Base-by-base conservation (phyloP, 2,888 invertebrate species). In the Epicampocera succincta region DNA sequence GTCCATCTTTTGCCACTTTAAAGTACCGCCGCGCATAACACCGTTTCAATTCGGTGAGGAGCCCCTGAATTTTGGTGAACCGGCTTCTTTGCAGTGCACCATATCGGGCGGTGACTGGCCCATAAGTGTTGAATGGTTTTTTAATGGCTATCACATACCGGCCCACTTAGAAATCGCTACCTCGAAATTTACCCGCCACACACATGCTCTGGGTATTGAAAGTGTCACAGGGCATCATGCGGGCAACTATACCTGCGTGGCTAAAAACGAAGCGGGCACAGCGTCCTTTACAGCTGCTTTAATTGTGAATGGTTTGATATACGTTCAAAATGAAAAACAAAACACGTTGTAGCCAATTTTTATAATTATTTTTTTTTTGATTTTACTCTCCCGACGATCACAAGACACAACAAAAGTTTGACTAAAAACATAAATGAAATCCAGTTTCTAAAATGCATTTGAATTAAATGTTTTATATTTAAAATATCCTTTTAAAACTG, bases 11-110 rank as follows among this genome's bases (percentile, higher is more conserved):
- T 17, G 8, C 33, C 33, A 33, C 33, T 33, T 33, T 33, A 33
- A 33, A 90, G 90, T 90, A 73, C 87, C 89, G 38, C 95, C 95
- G 86, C 94, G 94, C 92, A 94, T 95, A 90, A 93, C 94, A 87
- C 94, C 94, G 72, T 94, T 95, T 89, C 93, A 93, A 86, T 95
- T 96, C 88, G 95, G 95, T 85, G 94, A 94, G 71, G 94, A 95
- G 86, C 93, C 94, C 74, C 93, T 95, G 83, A 94, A 95, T 88
- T 94, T 95, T 80, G 95, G 95, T 6, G 95, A 95, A 86, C 92
- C 94, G 80, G 94, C 86, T 60, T 94, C 94, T 72, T 92, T 95
- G 60, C 93, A 93, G 77, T 93, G 93, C 84, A 89, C 91, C 29
- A 89, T 92, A 42, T 86, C 90, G 29, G 90, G 91, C 63, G 93